A percentile compares a stretch with the other conserved stretches of the same genome.
Conservation (phyloP, 2,113 vertebrate genomes). For the Loxodonta africana region DNA sequence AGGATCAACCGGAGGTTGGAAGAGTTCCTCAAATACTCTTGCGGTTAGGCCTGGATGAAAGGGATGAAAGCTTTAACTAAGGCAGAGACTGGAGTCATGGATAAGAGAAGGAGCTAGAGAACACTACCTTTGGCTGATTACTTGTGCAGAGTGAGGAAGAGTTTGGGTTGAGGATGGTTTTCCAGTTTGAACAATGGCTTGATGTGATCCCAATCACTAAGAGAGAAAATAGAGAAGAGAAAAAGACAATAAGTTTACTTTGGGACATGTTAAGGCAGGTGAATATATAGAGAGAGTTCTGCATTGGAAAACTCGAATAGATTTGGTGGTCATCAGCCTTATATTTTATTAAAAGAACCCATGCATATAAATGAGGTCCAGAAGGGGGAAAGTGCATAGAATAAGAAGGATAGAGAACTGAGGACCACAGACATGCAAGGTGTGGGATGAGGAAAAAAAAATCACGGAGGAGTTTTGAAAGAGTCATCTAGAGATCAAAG, state of each 20-base stretch:
- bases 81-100: not conserved
- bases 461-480: not conserved
- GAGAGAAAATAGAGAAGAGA: not conserved
- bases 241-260: not conserved
- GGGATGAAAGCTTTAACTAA: not conserved
- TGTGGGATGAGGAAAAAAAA: not conserved
- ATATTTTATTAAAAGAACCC: not conserved
- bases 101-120: not conserved
- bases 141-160: not conserved
- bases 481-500: not conserved
- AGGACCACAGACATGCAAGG: not conserved
- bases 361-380: not conserved
- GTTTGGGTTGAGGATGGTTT: not conserved
- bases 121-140: not conserved
- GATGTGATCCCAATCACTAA: not conserved
- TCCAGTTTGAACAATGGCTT: constrained; percentile 3
- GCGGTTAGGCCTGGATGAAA: not conserved
- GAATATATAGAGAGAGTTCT: not conserved
- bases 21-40: not conserved
- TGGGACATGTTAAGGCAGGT: not conserved
- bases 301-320: not conserved
- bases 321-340: not conserved
- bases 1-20: not conserved
- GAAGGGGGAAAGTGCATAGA: not conserved
- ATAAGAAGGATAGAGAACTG: not conserved